Percentiles rank a stretch among this genome's conserved stretches.
These are phyloP conservation scores for Megaleporinus macrocephalus DNA, from an alignment of 2,113 vertebrate species.

Conservation along the genomic window DNA sequence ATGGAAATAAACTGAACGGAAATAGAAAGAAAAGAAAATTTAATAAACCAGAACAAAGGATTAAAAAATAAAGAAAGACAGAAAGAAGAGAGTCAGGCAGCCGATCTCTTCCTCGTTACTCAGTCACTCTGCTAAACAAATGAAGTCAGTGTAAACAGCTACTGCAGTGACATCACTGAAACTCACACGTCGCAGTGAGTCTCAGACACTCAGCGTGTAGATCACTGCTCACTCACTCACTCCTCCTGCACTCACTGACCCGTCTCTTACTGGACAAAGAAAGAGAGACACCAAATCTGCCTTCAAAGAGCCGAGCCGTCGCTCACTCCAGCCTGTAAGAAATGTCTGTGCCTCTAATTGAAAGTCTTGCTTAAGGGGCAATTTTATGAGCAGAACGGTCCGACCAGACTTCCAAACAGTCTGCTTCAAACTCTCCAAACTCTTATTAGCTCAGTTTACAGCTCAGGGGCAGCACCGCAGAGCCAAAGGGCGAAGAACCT, in stretches of 20 bases:
- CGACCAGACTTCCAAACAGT: slow-evolving; percentile 5
- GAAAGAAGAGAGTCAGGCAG: neutral
- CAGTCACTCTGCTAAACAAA: too few species aligned
- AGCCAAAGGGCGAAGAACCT: neutral
- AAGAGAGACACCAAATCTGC: neutral
- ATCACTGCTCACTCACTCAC: neutral
- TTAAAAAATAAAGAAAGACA: neutral
- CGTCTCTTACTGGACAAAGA: neutral
- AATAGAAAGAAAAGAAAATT: neutral
- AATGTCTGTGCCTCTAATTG: slow-evolving; percentile 4
- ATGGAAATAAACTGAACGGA: neutral
- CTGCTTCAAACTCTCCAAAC: neutral
- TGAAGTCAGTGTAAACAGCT: too few species aligned
- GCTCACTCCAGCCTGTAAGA: neutral
- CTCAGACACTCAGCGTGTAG: neutral
- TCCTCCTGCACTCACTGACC: neutral
- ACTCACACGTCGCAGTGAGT: neutral
- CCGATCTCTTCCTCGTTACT: too few species aligned
- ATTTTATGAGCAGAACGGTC: neutral
- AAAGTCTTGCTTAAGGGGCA: neutral
- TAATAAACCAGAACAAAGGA: neutral
- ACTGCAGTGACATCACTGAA: neutral
- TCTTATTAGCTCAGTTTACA: neutral
- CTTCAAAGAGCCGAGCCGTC: neutral
- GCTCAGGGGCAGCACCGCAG: slow-evolving; percentile 1